Base-by-base conservation (phyloP, 2,113 vertebrate species). In the Dicrurus megarhynchus region DNA sequence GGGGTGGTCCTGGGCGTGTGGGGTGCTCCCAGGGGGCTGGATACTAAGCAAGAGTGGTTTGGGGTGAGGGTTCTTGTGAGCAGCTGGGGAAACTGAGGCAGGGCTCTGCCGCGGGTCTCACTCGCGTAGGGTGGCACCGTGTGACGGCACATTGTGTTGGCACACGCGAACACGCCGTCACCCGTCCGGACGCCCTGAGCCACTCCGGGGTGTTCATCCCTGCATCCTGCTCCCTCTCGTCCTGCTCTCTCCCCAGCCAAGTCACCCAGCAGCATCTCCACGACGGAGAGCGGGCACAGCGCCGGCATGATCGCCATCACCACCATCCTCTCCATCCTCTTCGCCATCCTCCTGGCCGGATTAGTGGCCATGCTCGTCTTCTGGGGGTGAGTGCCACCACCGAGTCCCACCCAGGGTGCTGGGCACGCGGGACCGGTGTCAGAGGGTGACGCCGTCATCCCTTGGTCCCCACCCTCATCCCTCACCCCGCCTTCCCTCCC, bases 291-390 rank as follows among this genome's bases (percentile, higher is more conserved):
- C 7, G 5, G 84, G 33, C 64, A 24, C 47, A 52, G 93, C 13
- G 74, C 85, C 0, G 87, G 92, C 47, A 97, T 97, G 94, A 96
- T 97, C 13, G 84, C 96, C 87, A 94, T 98, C 91, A 90, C 97
- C 24, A 11, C 96, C 84, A 86, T 98, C 63, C 93, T 98, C 61
- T 97, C 97, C 19, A 84, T 98, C 87, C 95, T 98, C 55, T 64
- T 96, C 3, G 96, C 98, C n/a, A 2, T 97, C 53, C 77, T 98
- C n/a, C 89, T 98, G 44, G 91, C 91, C 1, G 39, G 35, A 11
- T 89, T 98, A 42, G 35, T 98, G 9, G 63, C 92, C 49, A 37
- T 35, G 63, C 30, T 97, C 65, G 3, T 85, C 71, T 78, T 76
- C 37, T 85, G 75, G 27, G 53, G 94, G 97, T 98, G 82, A 90